Conservation (phyloP, 2,113 vertebrate genomes). For the Dascyllus trimaculatus region DNA sequence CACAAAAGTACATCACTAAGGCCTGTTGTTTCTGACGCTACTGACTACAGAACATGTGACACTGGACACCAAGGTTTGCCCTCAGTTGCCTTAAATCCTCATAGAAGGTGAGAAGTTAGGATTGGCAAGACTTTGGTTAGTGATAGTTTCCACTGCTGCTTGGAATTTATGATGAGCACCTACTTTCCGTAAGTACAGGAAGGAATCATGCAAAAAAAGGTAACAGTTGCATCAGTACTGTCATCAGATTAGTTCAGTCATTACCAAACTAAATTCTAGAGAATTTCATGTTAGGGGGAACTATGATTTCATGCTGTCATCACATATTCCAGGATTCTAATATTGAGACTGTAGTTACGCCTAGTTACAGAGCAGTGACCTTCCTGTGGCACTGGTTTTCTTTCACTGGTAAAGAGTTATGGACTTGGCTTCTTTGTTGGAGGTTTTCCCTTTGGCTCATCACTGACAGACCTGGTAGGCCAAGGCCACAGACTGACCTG, state of each 20-base stretch:
- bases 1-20: conserved; percentile 36
- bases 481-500: conserved; percentile 40
- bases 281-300: too few species aligned
- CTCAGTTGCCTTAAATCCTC: not conserved
- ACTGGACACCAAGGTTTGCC: not conserved
- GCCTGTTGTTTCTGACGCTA: conserved; percentile 19
- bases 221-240: not conserved
- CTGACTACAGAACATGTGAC: conserved; percentile 2
- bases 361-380: conserved; percentile 37
- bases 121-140: too few species aligned
- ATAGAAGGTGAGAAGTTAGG: not conserved
- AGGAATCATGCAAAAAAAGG: too few species aligned
- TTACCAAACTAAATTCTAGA: not conserved
- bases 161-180: too few species aligned
- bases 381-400: conserved; percentile 40
- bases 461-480: conserved; percentile 26
- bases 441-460: conserved; percentile 39
- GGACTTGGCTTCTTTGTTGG: conserved; percentile 31
- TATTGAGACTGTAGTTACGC: not conserved
- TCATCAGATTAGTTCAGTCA: not conserved
- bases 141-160: too few species aligned
- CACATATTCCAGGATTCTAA: not conserved
- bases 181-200: too few species aligned
- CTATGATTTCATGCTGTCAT: too few species aligned
- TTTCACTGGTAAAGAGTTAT: conserved; percentile 52